A percentile compares a stretch with the other conserved stretches of the same genome.
Evolutionary conservation across 2,113 vertebrate species (phyloP).

Genomic region (Peromyscus californicus): DNA sequence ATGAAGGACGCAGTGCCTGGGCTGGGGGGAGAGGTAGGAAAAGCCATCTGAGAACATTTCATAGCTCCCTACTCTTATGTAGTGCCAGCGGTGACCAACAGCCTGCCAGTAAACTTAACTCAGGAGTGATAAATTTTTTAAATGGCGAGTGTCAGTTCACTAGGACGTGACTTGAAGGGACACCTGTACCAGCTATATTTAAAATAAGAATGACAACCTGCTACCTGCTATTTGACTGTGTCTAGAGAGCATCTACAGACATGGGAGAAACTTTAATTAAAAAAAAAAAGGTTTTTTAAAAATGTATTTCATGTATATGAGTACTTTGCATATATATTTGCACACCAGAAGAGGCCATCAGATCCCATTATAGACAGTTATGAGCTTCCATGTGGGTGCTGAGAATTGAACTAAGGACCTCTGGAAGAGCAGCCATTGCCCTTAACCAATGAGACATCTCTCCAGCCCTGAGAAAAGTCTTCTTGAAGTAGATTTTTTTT

Average conservation of each 20-base stretch:
- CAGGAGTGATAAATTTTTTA: slow-evolving; percentile 74
- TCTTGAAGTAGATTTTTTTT: slow-evolving; percentile 54
- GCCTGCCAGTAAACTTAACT: slow-evolving; percentile 78
- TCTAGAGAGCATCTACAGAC: slow-evolving; percentile 69
- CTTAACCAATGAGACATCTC: background rate
- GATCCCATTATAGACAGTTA: background rate
- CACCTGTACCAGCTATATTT: slow-evolving; percentile 71
- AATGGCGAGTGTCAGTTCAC: slow-evolving; percentile 78
- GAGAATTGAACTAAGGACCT: background rate
- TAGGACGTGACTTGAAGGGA: slow-evolving; percentile 74
- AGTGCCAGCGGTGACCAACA: slow-evolving; percentile 15
- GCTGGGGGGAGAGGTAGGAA: slow-evolving; percentile 61
- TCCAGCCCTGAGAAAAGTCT: background rate
- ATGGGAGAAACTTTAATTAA: background rate
- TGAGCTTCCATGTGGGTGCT: background rate
- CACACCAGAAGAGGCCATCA: background rate
- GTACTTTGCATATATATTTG: background rate
- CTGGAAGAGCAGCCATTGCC: background rate
- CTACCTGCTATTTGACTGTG: slow-evolving; percentile 74
- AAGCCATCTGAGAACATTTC: slow-evolving; percentile 78
- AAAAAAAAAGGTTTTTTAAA: background rate
- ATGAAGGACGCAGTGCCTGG: slow-evolving; percentile 69
- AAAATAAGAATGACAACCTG: slow-evolving; percentile 75
- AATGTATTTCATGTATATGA: background rate
- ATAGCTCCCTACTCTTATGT: slow-evolving; percentile 38